Base-by-base conservation (phyloP, 1,140 invertebrate genomes). In the Cheumatopsyche charites region DNA sequence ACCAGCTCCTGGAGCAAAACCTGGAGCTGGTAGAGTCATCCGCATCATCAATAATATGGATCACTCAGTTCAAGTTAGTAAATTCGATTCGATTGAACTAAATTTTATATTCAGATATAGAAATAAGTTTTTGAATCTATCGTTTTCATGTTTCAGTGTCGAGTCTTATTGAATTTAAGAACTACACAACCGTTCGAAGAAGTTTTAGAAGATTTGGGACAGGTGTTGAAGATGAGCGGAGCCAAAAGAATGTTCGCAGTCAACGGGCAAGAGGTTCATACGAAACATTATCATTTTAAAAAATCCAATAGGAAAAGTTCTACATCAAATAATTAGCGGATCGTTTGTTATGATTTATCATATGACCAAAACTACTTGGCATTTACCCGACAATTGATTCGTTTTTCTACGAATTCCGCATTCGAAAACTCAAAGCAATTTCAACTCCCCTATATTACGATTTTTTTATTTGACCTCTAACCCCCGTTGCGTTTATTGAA, bases 101-200 rank as follows among this genome's bases (percentile, higher is more conserved):
- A 21, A 25, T 21, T 63, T n/a, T 17, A 65, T 45, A 15, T 43
- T 13, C 13, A 65, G 1, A 45, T 17, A 45, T 65, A 12, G 7
- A 65, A 19, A 45, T 65, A 19, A 19, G 7, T 55, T 15, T 55
- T 36, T 9, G 29, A 36, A 36, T 36, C 9, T 4, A 4, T 36
- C 9, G 3, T 36, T 36, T 36, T 36, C 9, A 4, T 36, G 29
- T 36, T 4, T 1, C 81, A 94, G 91, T 94, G 94, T 80, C 91
- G 94, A 73, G 94, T 97, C 21, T 81, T 98, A 70, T 82, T 98
- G 61, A 98, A 98, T 82, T 86, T 97, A 73, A 88, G 94, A 70
- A 97, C 95, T 0, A 91, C 92, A 9, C 94, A 97, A 79, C 94
- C 93, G 1, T 98, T 96, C 79, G 95, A 98, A 83, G 94, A 97